Evolutionary conservation across 2,888 invertebrate species (phyloP).

Genomic region (Zaprionus bogoriensis): DNA sequence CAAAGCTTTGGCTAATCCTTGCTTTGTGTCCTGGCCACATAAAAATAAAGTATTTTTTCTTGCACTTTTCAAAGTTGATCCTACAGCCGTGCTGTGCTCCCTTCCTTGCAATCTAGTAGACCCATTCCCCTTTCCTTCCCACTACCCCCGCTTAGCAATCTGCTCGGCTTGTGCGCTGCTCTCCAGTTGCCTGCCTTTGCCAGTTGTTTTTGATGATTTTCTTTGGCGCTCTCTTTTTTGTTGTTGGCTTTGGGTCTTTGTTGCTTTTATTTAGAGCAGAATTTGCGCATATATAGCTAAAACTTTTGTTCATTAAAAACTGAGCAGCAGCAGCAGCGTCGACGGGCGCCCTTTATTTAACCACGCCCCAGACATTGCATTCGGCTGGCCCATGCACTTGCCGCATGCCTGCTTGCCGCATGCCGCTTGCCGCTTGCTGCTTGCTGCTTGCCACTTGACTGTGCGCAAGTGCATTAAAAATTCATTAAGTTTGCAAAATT

Average conservation of each 20-base stretch:
- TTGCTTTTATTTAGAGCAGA: conserved; percentile 59
- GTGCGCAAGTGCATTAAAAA: conserved; percentile 81
- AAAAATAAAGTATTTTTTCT: conserved; percentile 73
- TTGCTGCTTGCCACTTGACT: conserved; percentile 52
- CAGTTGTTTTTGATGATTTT: conserved; percentile 21
- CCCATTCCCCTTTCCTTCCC: not conserved
- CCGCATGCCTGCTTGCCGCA: conserved; percentile 20
- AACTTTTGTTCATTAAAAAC: conserved; percentile 80
- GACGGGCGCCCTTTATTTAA: conserved; percentile 65
- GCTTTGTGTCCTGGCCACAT: conserved; percentile 72
- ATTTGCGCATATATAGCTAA: conserved; percentile 63
- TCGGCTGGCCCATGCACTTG: conserved; percentile 34
- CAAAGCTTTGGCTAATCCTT: conserved; percentile 68
- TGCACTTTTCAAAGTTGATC: conserved; percentile 57
- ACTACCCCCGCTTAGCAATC: not conserved
- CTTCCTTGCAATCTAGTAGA: too few species aligned
- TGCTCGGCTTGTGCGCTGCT: too few species aligned
- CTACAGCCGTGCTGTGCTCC: not conserved
- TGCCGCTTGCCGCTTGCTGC: conserved; percentile 28
- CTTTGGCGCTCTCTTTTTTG: not conserved
- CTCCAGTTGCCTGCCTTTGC: conserved; percentile 12
- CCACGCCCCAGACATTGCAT: conserved; percentile 72
- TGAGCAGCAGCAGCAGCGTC: conserved; percentile 46
- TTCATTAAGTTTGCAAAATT: conserved; percentile 82
- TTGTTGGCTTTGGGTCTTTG: conserved; percentile 18